Evolutionary conservation across 1,140 invertebrate species (phyloP), one percentile per base, ranked within the genome.

Genomic region (Agraylea sexmaculata): DNA sequence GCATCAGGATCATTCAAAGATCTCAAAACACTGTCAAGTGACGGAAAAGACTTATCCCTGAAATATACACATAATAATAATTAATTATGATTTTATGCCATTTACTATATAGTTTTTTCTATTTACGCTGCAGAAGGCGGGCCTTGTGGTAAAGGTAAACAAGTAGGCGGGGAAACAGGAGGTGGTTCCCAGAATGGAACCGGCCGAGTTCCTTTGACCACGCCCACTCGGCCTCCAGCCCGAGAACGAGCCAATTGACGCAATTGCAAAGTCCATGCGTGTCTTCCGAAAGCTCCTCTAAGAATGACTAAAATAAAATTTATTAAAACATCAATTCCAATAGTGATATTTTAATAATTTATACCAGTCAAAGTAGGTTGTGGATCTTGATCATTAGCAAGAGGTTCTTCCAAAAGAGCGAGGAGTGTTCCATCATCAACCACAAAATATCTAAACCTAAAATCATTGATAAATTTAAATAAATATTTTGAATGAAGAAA

Each of bases 251-350:
- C 82, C 39, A 87, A 62, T 59, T 90, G 85, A 12, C 87, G 66
- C 25, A 87, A 63, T 54, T 92, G 85, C 74, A 95, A 78, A 0
- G 84, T 87, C 92, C 92, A 98, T 5, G 87, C 87, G 67, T 91
- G 86, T 13, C 90, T 75, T 1, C 91, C 91, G 67, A 92, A 95
- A 1, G 88, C 84, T 17, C 87, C 84, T 16, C 92, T 74, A 33
- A 95, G 82, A 18, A 96, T 64, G 16, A 90, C 77, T 51, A 77
- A 78, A 12, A 72, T 67, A 17, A 70, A 71, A 34, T 30, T 32
- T 31, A 31, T 31, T 31, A 38, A 13, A 8, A 7, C 4, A 22
- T 34, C 10, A 18, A 12, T 19, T 27, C 37, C 22, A 23, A 18
- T 3, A 16, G 20, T 4, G 7, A 23, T 18, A 35, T 8, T 35